Evolutionary conservation across 1,140 invertebrate genomes (phyloP).

Genomic region (Drosophila setifemur): DNA sequence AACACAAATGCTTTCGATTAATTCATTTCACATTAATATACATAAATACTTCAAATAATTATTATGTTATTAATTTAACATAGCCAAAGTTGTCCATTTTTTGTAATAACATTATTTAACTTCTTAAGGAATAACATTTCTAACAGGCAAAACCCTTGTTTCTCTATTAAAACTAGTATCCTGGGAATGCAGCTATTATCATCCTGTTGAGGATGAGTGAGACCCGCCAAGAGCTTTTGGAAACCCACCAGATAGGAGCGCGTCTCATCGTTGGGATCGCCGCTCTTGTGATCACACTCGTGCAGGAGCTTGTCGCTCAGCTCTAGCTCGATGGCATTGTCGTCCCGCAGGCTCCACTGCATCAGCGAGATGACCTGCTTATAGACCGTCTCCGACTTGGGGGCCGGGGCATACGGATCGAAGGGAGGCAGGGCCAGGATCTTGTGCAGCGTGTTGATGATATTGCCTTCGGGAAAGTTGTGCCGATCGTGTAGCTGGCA

Average conservation of each 20-base stretch:
- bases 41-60: no score
- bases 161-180: no score
- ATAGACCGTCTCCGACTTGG: constrained; percentile 63
- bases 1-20: no score
- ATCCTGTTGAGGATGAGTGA: no score
- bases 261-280: constrained; percentile 63
- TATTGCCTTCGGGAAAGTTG: constrained; percentile 67
- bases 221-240: no score
- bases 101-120: no score
- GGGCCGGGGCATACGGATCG: constrained; percentile 72
- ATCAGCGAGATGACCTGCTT: constrained; percentile 72
- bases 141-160: no score
- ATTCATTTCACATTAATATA: no score
- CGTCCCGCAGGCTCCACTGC: constrained; percentile 73
- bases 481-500: constrained; percentile 66
- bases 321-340: constrained; percentile 72
- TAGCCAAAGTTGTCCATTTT: no score
- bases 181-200: no score
- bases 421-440: constrained; percentile 73
- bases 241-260: constrained; percentile 62
- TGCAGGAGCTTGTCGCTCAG: constrained; percentile 66
- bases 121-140: no score
- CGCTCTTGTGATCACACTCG: constrained; percentile 53
- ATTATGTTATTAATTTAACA: no score
- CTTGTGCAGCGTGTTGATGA: constrained; percentile 70